These are phyloP conservation scores for Mechanitis messenoides DNA, from an alignment of 2,888 invertebrate species.

Conservation along the genomic window DNA sequence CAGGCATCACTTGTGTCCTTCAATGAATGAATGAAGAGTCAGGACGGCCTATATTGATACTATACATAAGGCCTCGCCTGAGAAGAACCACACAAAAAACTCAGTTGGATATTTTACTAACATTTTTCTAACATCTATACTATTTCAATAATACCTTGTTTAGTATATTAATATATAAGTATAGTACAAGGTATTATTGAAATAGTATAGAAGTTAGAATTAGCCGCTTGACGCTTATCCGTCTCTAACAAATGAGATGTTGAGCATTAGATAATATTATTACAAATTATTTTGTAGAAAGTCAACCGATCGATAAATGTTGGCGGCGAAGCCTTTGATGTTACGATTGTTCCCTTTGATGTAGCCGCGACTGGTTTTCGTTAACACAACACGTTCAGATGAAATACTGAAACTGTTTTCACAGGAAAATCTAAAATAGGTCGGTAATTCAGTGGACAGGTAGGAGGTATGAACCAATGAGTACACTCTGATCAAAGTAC, in stretches of 20 bases:
- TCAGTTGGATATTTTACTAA: too few relatives aligned
- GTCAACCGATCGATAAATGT: conserved; percentile 35
- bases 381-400: conserved; percentile 50
- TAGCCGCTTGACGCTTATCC: conserved; percentile 11
- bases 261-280: conserved; percentile 28
- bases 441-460: conserved; percentile 6
- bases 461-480: neutral
- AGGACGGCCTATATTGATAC: too few relatives aligned
- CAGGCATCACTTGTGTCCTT: too few relatives aligned
- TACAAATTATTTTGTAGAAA: conserved; percentile 37
- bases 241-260: conserved; percentile 14
- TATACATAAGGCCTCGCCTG: too few relatives aligned
- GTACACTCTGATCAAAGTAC: too few relatives aligned
- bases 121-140: too few relatives aligned
- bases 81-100: too few relatives aligned
- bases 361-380: conserved; percentile 52
- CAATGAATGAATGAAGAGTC: too few relatives aligned
- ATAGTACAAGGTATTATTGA: conserved; percentile 1
- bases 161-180: too few relatives aligned
- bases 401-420: conserved; percentile 38
- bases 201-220: conserved; percentile 4
- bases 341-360: conserved; percentile 47
- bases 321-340: conserved; percentile 53
- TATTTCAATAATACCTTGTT: too few relatives aligned
- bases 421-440: conserved; percentile 26